phyloP scores from a whole-genome alignment of 2,888 invertebrate species.

The Drymonia ruficornis region DNA sequence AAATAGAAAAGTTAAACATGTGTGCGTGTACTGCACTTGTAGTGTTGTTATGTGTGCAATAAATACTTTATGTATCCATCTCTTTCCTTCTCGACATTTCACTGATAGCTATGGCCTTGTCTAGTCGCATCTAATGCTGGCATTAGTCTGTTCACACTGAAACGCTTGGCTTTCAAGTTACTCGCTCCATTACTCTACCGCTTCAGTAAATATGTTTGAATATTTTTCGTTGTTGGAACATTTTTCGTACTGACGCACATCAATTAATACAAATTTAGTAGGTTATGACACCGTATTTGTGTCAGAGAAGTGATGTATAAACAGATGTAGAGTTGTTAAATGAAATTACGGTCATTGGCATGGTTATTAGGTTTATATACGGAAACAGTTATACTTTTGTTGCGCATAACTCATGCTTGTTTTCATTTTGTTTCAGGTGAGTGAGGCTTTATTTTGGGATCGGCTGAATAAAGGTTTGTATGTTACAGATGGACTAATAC shows the following conservation, averaged over 20 bases:
- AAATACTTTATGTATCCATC: constrained; percentile 80
- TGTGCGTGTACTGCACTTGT: constrained; percentile 78
- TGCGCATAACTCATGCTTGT: constrained; percentile 35
- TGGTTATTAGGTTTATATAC: constrained; percentile 45
- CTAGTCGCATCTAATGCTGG: constrained; percentile 85
- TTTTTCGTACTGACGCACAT: constrained; percentile 22
- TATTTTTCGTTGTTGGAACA: constrained; percentile 11
- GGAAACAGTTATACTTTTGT: constrained; percentile 42
- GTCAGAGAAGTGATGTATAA: constrained; percentile 51
- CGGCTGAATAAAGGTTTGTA: constrained; percentile 31
- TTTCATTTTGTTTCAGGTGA: constrained; percentile 71
- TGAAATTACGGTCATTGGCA: constrained; percentile 57
- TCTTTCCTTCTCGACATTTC: constrained; percentile 84
- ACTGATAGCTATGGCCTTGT: constrained; percentile 85
- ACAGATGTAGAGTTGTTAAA: constrained; percentile 59
- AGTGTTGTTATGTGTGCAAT: constrained; percentile 79
- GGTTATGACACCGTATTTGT: constrained; percentile 46
- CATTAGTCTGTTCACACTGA: constrained; percentile 73
- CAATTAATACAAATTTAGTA: constrained; percentile 49
- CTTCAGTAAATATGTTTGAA: neutral
- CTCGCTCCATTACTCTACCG: constrained; percentile 45
- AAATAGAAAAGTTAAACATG: constrained; percentile 75
- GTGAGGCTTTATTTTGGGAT: constrained; percentile 41
- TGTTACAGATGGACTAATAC: neutral
- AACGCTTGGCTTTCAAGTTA: constrained; percentile 50